Evolutionary conservation across 64 coral and sea anemone species (phyloP), one percentile per base, ranked within the genome.

Genomic region (Astreopora myriophthalma): DNA sequence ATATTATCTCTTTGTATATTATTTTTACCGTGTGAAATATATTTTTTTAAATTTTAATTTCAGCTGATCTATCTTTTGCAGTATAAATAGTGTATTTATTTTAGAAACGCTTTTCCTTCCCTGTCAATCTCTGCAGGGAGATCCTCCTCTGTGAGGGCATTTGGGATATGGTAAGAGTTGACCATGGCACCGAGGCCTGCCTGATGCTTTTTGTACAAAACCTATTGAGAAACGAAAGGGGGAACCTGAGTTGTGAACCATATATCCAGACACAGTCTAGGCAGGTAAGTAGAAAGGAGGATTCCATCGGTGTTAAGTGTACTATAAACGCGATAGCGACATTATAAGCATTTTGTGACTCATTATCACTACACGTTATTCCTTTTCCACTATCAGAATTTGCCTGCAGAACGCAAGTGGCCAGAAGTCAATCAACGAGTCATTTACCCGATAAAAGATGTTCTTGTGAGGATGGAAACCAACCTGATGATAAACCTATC

Each of bases 341-440:
- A 66, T 66, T 26, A 61, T 61, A 61, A 61, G 55, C 11, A 61
- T 61, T 61, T 61, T 61, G 55, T 1, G 55, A 61, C 55, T 61
- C 3, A 61, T 61, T 61, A 61, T 1, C 55, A 61, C 55, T 61
- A 61, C 55, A 11, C 55, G 11, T 61, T 61, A 76, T 76, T 61
- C 49, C 49, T 2, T 68, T 42, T 68, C 58, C 33, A 38, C 8
- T 26, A 62, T 86, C 73, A 94, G 87, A 94, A 94, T 77, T n/a
- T n/a, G n/a, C n/a, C n/a, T n/a, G 88, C 87, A 35, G 87, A 95
- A 80, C 77, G 81, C 55, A 95, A 95, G 38, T 95, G 93, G 93
- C 88, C 93, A 58, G 87, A 95, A 63, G 72, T 95, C 24, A 90
- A 95, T 85, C 93, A 95, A 66, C 25, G 93, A 20, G 82, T 95